Base-by-base conservation (phyloP, 2,113 vertebrate genomes). In the Hepsetus odoe region DNA sequence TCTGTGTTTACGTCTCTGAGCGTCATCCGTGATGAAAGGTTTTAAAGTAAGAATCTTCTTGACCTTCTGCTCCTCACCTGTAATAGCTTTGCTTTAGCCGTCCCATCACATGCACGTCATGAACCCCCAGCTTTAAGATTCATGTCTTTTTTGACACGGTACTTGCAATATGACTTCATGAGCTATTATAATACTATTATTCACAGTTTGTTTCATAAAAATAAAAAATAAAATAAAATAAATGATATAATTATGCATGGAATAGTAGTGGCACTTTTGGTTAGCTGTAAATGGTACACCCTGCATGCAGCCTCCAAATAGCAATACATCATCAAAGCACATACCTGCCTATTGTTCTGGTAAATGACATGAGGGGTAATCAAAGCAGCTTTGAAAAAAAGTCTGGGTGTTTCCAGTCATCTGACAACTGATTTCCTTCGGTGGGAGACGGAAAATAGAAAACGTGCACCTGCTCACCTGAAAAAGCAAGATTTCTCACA, bases 101-200 rank as follows among this genome's bases (percentile, higher is more conserved):
- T 64, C 68, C 55, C 61, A 72, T 72, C 68, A 72, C 70, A 79
- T 79, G 68, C 69, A 65, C 26, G 62, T 79, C 77, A 64, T 72
- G 58, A 28, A 65, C 58, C 55, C 18, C 32, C 38, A 22, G 32
- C 32, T 46, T 26, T 53, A 5, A 35, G 58, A 32, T 22, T 59
- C 24, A 51, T 61, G 20, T 65, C 9, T 13, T 77, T 61, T 70
- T 44, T 66, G 42, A 4, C 59, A 53, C 0, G 9, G n/a, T 46
- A 62, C 16, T 53, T 33, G 61, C 33, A 33, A 32, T 22, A 65
- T 20, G 20, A 65, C 35, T n/a, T 76, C 44, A 55, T 67, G 9
- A 76, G 51, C 30, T 65, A n/a, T n/a, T n/a, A n/a, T n/a, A n/a
- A n/a, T n/a, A n/a, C n/a, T n/a, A n/a, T n/a, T n/a, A n/a, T n/a